Conservation (phyloP, 1,140 invertebrate species). For the Hypsibius dujardini region DNA sequence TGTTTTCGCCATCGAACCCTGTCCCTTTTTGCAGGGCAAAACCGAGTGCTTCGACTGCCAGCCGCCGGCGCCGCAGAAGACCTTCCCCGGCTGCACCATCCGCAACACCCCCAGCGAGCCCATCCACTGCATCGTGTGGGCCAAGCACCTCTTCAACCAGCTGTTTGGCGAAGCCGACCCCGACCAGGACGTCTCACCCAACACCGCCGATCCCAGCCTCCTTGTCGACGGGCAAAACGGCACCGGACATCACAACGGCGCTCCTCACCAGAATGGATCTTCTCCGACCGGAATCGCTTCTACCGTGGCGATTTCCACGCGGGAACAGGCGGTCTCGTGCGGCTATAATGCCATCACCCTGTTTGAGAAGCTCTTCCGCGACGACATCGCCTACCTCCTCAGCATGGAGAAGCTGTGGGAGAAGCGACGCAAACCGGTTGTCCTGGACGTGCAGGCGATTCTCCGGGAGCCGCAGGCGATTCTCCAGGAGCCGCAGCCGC, state of each 20-base stretch:
- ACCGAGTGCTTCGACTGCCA: slow-evolving; percentile 95
- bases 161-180: slow-evolving; percentile 87
- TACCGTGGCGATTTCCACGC: slow-evolving; percentile 48
- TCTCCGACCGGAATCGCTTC: no score
- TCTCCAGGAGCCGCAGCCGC: background rate
- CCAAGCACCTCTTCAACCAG: slow-evolving; percentile 97
- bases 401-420: slow-evolving; percentile 88
- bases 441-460: slow-evolving; percentile 41
- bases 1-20: background rate
- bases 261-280: slow-evolving; percentile 35
- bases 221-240: slow-evolving; percentile 33
- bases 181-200: slow-evolving; percentile 94
- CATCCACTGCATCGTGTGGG: slow-evolving; percentile 98
- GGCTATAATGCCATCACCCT: slow-evolving; percentile 65
- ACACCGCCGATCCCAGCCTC: slow-evolving; percentile 42
- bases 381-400: slow-evolving; percentile 86
- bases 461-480: slow-evolving; percentile 17
- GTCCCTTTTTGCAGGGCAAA: slow-evolving; percentile 40
- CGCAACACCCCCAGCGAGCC: slow-evolving; percentile 97
- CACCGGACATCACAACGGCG: slow-evolving; percentile 30
- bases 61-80: slow-evolving; percentile 68
- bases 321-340: slow-evolving; percentile 63
- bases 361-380: slow-evolving; percentile 73
- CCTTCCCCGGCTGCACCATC: slow-evolving; percentile 93
- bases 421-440: slow-evolving; percentile 59